A percentile compares a stretch with the other conserved stretches of the same genome.
Evolutionary conservation across 1,140 invertebrate genomes (phyloP).

Genomic region (Adoxophyes honmai): DNA sequence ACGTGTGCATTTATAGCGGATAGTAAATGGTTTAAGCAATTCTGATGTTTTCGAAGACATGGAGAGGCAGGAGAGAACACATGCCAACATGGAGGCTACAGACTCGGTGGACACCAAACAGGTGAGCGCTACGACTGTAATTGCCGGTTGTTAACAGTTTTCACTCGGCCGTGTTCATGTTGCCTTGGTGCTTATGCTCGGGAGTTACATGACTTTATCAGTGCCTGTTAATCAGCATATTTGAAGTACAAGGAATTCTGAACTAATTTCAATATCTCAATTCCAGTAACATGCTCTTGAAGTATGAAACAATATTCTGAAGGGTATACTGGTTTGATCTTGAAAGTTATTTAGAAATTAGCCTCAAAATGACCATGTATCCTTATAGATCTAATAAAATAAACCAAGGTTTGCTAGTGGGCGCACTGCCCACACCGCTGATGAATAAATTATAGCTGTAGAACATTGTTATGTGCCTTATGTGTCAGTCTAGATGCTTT

Average conservation of each 20-base stretch:
- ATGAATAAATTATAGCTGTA: slow-evolving; percentile 71
- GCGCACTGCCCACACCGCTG: slow-evolving; percentile 62
- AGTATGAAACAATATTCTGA: background rate
- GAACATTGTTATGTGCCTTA: slow-evolving; percentile 65
- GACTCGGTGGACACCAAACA: slow-evolving; percentile 71
- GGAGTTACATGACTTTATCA: slow-evolving; percentile 5
- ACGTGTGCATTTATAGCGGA: slow-evolving; percentile 52
- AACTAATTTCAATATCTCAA: background rate
- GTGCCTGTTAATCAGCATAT: background rate
- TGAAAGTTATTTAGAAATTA: slow-evolving; percentile 6
- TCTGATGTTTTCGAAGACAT: slow-evolving; percentile 73
- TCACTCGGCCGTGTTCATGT: slow-evolving; percentile 33
- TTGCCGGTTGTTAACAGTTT: slow-evolving; percentile 61
- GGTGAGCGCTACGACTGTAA: slow-evolving; percentile 52
- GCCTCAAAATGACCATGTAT: slow-evolving; percentile 28
- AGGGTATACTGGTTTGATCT: background rate
- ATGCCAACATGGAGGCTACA: slow-evolving; percentile 72
- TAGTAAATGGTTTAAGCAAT: slow-evolving; percentile 59
- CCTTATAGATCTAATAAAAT: slow-evolving; percentile 49
- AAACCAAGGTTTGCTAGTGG: slow-evolving; percentile 64
- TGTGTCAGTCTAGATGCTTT: slow-evolving; percentile 46
- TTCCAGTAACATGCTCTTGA: background rate
- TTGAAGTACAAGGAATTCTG: background rate
- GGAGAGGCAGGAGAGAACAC: slow-evolving; percentile 67
- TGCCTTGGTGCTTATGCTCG: slow-evolving; percentile 23